These are phyloP conservation scores for Chrysolina americana DNA, from an alignment of 2,888 invertebrate species.

Conservation along the genomic window DNA sequence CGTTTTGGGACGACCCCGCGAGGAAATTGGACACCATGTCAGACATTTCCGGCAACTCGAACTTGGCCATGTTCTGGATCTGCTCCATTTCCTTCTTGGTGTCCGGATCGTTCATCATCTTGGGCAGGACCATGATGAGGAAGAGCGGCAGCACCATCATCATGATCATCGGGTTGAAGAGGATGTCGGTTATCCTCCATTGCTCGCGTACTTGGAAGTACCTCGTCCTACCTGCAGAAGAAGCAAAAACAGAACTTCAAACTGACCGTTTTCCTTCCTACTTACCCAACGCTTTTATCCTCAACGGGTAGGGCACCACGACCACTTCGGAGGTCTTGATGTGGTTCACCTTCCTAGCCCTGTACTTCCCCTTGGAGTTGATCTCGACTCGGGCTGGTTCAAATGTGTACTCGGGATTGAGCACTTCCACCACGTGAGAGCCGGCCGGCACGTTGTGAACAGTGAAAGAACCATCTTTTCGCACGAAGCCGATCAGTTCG, in stretches of 20 bases:
- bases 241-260: no score
- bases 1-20: slow-evolving; percentile 72
- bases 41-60: slow-evolving; percentile 95
- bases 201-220: slow-evolving; percentile 94
- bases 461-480: slow-evolving; percentile 92
- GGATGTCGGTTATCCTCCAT: slow-evolving; percentile 96
- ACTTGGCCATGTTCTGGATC: slow-evolving; percentile 84
- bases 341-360: slow-evolving; percentile 94
- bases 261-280: neutral
- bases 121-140: slow-evolving; percentile 92
- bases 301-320: slow-evolving; percentile 93
- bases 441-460: slow-evolving; percentile 92
- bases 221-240: slow-evolving; percentile 76
- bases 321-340: slow-evolving; percentile 93
- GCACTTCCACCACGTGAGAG: slow-evolving; percentile 94
- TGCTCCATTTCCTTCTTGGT: slow-evolving; percentile 97
- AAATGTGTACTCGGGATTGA: slow-evolving; percentile 92
- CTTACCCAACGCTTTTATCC: slow-evolving; percentile 86
- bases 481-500: slow-evolving; percentile 88
- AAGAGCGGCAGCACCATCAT: slow-evolving; percentile 97
- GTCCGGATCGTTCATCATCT: slow-evolving; percentile 98
- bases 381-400: slow-evolving; percentile 97
- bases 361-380: slow-evolving; percentile 95
- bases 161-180: slow-evolving; percentile 97
- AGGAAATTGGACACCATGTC: slow-evolving; percentile 93